phyloP scores from a whole-genome alignment of 2,113 vertebrate species.

The Naja naja region DNA sequence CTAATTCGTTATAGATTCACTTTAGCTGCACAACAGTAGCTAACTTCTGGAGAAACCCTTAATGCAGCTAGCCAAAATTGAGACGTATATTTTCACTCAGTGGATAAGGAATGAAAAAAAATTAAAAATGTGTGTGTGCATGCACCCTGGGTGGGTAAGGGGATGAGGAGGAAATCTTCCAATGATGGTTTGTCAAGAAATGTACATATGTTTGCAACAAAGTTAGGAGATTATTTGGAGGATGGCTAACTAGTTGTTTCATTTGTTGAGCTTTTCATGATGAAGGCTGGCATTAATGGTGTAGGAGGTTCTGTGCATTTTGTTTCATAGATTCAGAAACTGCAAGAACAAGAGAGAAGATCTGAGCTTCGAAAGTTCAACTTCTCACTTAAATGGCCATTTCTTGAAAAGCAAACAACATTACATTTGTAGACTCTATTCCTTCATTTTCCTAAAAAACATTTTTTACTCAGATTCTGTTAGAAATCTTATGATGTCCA shows the following conservation, averaged over 20 bases:
- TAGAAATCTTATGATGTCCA: neutral
- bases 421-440: neutral
- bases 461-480: neutral
- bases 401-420: neutral
- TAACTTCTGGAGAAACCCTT: neutral
- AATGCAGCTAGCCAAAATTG: neutral
- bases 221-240: neutral
- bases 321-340: neutral
- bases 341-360: neutral
- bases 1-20: neutral
- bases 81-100: neutral
- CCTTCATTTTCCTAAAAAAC: neutral
- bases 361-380: neutral
- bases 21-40: neutral
- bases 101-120: neutral
- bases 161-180: neutral
- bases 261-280: neutral
- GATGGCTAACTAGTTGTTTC: neutral
- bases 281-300: neutral
- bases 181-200: neutral
- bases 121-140: neutral
- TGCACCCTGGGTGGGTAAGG: neutral
- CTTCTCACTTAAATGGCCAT: neutral
- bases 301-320: neutral
- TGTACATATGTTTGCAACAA: neutral